Conservation (phyloP, 2,797 vertebrate genomes). For the Loris lydekkerianus region DNA sequence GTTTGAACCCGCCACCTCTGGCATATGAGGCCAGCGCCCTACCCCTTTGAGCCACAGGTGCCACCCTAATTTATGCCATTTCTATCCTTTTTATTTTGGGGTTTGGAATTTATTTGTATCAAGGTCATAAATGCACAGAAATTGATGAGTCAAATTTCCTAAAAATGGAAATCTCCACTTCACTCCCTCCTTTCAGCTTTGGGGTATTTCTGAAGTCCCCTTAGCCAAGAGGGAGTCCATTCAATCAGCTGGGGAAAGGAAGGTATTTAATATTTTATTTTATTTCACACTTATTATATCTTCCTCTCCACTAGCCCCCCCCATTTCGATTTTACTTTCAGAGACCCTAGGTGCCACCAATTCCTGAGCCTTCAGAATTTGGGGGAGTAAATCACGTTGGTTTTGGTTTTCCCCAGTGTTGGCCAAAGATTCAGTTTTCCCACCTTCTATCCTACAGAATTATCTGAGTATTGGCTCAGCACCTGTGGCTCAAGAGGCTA, state of each 20-base stretch:
- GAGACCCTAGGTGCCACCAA: neutral
- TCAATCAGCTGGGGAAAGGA: too few relatives aligned
- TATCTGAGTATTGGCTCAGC: too few relatives aligned
- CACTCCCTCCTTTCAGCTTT: neutral
- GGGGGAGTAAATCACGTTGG: neutral
- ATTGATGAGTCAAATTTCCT: conserved; percentile 9
- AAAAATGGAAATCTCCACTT: conserved; percentile 18
- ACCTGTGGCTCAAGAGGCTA: too few relatives aligned
- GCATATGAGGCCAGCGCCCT: too few relatives aligned
- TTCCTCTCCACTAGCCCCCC: neutral
- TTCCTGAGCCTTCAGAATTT: neutral
- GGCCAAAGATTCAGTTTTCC: neutral
- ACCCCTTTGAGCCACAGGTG: too few relatives aligned
- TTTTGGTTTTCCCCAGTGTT: neutral
- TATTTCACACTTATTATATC: neutral
- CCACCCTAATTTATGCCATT: too few relatives aligned
- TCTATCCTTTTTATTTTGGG: neutral
- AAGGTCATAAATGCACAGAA: neutral
- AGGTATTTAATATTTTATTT: neutral
- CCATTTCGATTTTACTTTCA: conserved; percentile 8
- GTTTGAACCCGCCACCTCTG: too few relatives aligned
- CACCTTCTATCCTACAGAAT: neutral
- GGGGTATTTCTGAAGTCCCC: neutral
- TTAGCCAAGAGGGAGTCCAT: neutral
- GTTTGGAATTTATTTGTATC: conserved; percentile 34